Base-by-base conservation (phyloP, 2,888 invertebrate species). In the Apeira syringaria region DNA sequence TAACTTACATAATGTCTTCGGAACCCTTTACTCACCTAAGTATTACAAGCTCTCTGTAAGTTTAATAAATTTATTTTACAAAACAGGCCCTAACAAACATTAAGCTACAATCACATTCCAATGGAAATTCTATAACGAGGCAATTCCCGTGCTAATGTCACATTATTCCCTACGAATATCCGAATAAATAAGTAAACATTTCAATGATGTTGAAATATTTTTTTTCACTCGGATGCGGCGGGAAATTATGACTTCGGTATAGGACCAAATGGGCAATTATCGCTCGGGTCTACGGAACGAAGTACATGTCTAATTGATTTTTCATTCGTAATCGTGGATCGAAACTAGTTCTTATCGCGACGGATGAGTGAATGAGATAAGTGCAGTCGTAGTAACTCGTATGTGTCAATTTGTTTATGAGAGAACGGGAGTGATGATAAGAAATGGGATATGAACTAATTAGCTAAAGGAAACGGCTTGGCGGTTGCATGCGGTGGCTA, bases 291-390 rank as follows among this genome's bases (percentile, higher is more conserved):
- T 35, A 46, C 28, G 35, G 29, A 31, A 9, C 12, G 22, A 27
- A 43, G 27, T 30, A 39, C 27, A 31, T 12, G 37, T 28, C 9
- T 43, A 45, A 39, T 39, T 46, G 40, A 22, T 35, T 31, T 46
- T 46, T 46, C 29, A 30, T 15, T 15, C 15, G 15, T 15, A 26
- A 7, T 37, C n/a, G 25, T 26, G 22, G 13, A 30, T 18, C 17
- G 15, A 18, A 34, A 37, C 27, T 26, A 34, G 30, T 36, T 36
- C 3, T 15, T 15, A 15, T 3, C 15, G 15, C 4, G 2, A 15
- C 15, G 15, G 15, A 15, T 3, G 15, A 15, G 15, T 4, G 15
- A 15, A 4, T 15, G 2, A 2, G 15, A 15, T 15, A 15, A 15
- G 4, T 3, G 15, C 4, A n/a, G n/a, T n/a, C n/a, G n/a, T 15